Base-by-base conservation (phyloP, 2,797 vertebrate species). In the Sebastes trivittatus region DNA sequence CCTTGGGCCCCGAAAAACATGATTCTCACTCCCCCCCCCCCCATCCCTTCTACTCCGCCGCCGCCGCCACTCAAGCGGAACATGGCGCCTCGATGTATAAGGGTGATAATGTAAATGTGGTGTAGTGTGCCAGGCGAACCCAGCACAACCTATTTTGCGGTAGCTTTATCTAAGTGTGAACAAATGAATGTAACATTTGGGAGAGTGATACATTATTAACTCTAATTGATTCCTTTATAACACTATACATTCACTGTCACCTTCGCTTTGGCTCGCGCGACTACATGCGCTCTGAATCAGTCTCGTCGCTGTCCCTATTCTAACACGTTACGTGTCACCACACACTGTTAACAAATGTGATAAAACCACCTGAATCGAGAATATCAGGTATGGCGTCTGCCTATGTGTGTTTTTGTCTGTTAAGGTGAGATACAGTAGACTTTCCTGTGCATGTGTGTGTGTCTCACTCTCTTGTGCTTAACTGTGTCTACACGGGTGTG, bases 121-220 rank as follows among this genome's bases (percentile, higher is more conserved):
- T 76, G 88, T 87, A 79, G 86, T 91, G 81, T 85, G 83, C 87
- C 81, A 84, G 85, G 85, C 89, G 80, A 85, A 87, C 66, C 86
- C 56, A 7, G 64, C 85, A 46, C 88, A 74, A 69, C 88, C 87
- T 90, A 82, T 88, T 93, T 88, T 86, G 82, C 80, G 58, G 76
- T 81, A 83, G 87, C 88, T 93, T 94, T 93, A 92, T 94, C 94
- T 90, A 89, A 92, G 92, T 91, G 93, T 80, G 87, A 94, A 92
- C 92, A 94, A 94, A 93, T 91, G 91, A 93, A 93, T 89, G 92
- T 89, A 92, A 89, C 87, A 85, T 93, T 92, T 90, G 90, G 78
- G 90, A 93, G 86, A 91, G 93, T 93, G 93, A 95, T 95, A 94
- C 89, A 92, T 93, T 93, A 96, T 94, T 94, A 94, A 95, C 93